Evolutionary conservation across 2,888 invertebrate species (phyloP), one percentile per base, ranked within the genome.

Genomic region (Nymphalis c-album): DNA sequence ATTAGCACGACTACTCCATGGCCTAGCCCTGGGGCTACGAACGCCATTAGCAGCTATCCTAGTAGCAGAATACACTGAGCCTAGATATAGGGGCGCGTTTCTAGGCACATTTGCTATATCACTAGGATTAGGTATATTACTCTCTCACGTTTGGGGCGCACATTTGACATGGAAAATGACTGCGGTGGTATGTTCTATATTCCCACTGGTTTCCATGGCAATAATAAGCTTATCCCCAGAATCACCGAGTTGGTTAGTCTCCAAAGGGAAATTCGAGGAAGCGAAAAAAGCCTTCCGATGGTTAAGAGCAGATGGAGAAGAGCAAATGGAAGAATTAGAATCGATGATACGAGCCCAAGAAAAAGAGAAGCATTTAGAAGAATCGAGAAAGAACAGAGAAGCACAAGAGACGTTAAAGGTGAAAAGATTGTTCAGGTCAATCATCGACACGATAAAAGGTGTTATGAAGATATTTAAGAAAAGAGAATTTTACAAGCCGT

Each of bases 161-260:
- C 93, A 93, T 79, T 79, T 94, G 4, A 84, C 92, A 4, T 95
- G 95, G 95, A 89, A 93, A 74, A 85, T 88, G 62, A 93, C 94
- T 0, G 94, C 94, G 0, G 83, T 92, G 0, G 87, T 94, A 0
- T 93, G 93, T 70, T 87, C 92, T 0, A 67, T 87, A 51, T 87
- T 94, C 53, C 94, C 94, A 2, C 65, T 94, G 0, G 87, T 78
- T 84, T 91, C 77, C 60, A 88, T 94, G 78, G 85, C 79, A 0
- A 88, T 92, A 2, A 91, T 91, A 13, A 85, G 86, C 53, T 71
- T 92, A 3, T 92, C 92, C 0, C 95, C 94, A 0, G 96, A 96
- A 84, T 94, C 95, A 0, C 94, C 95, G 0, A 90, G 93, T 67
- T 96, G 95, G 95, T 80, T 96, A 63, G 90, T 94, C 0, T 93